Base-by-base conservation (phyloP, 2,797 vertebrate genomes). In the Pipistrellus pipistrellus region DNA sequence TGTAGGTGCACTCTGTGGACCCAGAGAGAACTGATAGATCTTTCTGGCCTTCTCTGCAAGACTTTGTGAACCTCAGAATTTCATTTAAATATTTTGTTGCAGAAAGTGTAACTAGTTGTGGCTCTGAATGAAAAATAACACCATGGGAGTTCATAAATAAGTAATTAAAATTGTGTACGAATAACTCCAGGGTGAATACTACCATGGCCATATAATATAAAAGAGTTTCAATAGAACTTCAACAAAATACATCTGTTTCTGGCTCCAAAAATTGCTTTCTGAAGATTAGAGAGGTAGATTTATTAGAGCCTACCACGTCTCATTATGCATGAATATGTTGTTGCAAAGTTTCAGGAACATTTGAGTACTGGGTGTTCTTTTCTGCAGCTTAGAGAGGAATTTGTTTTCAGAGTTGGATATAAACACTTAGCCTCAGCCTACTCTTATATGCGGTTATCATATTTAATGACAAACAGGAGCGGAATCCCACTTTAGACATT, bases 291-390 rank as follows among this genome's bases (percentile, higher is more conserved):
- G 85, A 97, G 97, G 91, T 91, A 95, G 91, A 97, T 98, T 97
- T 97, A 97, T 98, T 96, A 92, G 76, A 57, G 38, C 87, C 51
- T 96, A 84, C 88, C 93, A 92, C 97, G 97, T 96, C 94, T 97
- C 97, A 97, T 98, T 97, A 97, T 93, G 96, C 90, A 92, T 62
- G 41, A 96, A 94, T 94, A 92, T 92, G 69, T 92, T 96, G 88
- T 89, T 97, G 96, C 87, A 93, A 97, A 95, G 76, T 68, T 92
- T 97, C 83, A 57, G 95, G 95, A 96, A 80, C 88, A 94, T 94
- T 97, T 38, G 82, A 71, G 69, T 97, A 83, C 82, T 73, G 87
- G 84, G 81, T 85, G 87, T 64, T 55, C 38, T 93, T 96, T 97
- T 84, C 77, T 96, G 87, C 95, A 93, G 69, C 95, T 94, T 66